A percentile compares a stretch with the other conserved stretches of the same genome.
phyloP scores from a whole-genome alignment of 2,797 vertebrate genomes.

The Molossus molossus region DNA sequence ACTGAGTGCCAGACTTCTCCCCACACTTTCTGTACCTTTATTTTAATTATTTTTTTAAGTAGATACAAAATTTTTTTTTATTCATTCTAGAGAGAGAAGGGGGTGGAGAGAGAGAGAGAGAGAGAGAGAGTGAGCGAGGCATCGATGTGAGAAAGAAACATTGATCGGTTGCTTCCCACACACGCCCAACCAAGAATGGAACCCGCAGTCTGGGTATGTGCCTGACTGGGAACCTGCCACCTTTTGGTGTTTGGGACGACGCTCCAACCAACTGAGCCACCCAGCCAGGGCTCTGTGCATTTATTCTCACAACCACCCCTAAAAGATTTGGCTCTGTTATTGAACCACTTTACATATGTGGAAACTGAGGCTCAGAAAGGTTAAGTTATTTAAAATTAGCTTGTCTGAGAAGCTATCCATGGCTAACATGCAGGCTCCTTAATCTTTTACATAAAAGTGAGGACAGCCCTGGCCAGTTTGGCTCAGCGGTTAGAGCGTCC shows the following conservation, averaged over 20 bases:
- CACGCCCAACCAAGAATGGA: too few species aligned
- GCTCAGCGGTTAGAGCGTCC: too few species aligned
- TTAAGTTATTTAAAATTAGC: not conserved
- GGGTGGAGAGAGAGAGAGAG: too few species aligned
- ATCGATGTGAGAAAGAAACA: not conserved
- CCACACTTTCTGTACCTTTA: not conserved
- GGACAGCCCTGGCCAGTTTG: not conserved
- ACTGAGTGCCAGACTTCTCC: fast-evolving
- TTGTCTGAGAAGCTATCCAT: not conserved
- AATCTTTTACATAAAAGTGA: conserved; percentile 22
- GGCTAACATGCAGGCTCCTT: not conserved
- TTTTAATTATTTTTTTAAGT: not conserved
- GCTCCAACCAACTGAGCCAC: not conserved
- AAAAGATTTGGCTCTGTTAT: not conserved
- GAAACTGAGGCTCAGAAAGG: conserved; percentile 20
- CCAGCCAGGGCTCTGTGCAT: not conserved
- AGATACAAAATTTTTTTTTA: not conserved
- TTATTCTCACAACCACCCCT: not conserved
- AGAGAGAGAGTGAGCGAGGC: not conserved
- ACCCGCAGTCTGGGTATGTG: too few species aligned
- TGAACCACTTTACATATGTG: not conserved
- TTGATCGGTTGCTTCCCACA: not conserved
- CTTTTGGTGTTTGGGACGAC: not conserved
- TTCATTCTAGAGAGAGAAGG: too few species aligned
- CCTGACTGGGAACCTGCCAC: too few species aligned